Conservation (phyloP, 2,113 vertebrate species). For the Lampris incognitus region DNA sequence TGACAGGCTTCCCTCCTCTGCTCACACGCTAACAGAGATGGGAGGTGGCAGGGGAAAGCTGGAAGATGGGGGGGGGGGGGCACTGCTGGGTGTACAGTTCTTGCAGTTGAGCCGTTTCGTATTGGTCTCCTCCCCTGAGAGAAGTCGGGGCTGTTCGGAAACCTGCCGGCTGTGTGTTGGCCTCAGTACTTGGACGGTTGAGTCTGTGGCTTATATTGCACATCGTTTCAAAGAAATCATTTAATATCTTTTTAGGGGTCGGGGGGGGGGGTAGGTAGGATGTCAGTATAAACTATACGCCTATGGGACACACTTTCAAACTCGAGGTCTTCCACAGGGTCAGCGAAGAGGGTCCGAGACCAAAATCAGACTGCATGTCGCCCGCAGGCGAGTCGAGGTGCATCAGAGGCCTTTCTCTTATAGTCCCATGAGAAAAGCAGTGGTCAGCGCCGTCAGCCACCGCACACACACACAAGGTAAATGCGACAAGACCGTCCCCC, state of each 20-base stretch:
- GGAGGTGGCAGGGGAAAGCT: constrained; percentile 69
- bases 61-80: constrained; percentile 14
- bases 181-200: constrained; percentile 76
- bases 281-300: constrained; percentile 16
- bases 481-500: constrained; percentile 26
- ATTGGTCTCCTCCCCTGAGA: constrained; percentile 47
- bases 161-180: neutral
- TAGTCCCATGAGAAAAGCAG: constrained; percentile 74
- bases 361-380: constrained; percentile 57
- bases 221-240: constrained; percentile 71
- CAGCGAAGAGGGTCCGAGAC: constrained; percentile 60
- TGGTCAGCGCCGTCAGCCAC: constrained; percentile 65
- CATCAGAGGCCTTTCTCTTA: constrained; percentile 64
- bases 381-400: constrained; percentile 67
- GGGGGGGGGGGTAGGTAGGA: neutral
- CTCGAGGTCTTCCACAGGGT: constrained; percentile 65
- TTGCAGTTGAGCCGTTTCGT: constrained; percentile 62
- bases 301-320: constrained; percentile 32
- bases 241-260: constrained; percentile 26
- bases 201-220: constrained; percentile 85
- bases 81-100: constrained; percentile 43
- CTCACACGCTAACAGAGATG: constrained; percentile 49
- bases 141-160: constrained; percentile 24
- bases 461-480: constrained; percentile 42
- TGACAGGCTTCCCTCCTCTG: constrained; percentile 70